Conservation (phyloP, 2,797 vertebrate genomes). For the Lophotriccus pileatus region DNA sequence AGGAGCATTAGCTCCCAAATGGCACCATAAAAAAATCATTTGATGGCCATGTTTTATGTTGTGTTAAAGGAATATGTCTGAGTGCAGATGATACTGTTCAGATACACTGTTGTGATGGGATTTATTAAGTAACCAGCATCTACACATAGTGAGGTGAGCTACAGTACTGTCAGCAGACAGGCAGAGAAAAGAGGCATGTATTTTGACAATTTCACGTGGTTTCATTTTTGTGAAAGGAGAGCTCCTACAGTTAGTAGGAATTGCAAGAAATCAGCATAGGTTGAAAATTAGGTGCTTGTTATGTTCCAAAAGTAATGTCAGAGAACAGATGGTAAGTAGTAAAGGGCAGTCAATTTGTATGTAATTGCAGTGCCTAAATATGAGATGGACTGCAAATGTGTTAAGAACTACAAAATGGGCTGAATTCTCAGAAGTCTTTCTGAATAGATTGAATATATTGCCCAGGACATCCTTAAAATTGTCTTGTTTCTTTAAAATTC, state of each 20-base stretch:
- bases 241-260: background rate
- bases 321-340: background rate
- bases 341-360: background rate
- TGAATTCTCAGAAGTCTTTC: background rate
- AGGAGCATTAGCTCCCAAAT: background rate
- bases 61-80: background rate
- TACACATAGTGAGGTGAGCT: background rate
- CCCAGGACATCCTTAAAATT: background rate
- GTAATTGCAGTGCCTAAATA: background rate
- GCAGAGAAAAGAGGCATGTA: background rate
- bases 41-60: background rate
- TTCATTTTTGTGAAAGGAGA: background rate
- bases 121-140: background rate
- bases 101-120: background rate
- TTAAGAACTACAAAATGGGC: background rate
- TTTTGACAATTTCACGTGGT: background rate
- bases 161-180: background rate
- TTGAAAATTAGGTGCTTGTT: background rate
- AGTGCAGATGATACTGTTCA: rapidly evolving
- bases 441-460: background rate
- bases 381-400: background rate
- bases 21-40: background rate
- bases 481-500: background rate
- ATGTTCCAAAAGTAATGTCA: background rate
- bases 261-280: background rate